A percentile compares a stretch with the other conserved stretches of the same genome.
phyloP scores from a whole-genome alignment of 2,113 vertebrate genomes.

The Sapajus apella region DNA sequence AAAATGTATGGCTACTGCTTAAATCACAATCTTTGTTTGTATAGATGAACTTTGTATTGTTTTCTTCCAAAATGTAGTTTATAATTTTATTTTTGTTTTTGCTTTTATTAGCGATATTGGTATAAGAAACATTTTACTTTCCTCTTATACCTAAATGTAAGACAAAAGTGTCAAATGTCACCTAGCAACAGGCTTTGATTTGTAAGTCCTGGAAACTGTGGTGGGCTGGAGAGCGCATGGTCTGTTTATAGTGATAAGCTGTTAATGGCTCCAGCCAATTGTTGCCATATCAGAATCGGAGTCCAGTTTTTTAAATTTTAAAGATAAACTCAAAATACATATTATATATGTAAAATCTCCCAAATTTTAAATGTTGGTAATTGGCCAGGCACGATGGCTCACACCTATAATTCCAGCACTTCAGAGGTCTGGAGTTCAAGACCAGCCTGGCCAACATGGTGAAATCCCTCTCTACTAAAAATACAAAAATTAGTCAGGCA shows the following conservation, averaged over 20 bases:
- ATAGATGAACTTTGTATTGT: background rate
- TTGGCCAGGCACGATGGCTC: no score
- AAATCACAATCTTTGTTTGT: conserved; percentile 39
- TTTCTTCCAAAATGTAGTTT: background rate
- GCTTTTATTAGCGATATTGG: background rate
- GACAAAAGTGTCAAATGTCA: background rate
- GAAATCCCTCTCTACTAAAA: no score
- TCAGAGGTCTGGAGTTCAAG: no score
- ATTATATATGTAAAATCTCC: background rate
- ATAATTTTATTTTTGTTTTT: background rate
- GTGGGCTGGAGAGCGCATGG: background rate
- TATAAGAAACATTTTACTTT: background rate
- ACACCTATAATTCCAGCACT: no score
- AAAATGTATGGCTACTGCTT: background rate
- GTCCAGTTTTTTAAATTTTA: background rate
- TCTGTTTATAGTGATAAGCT: background rate
- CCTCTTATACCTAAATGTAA: background rate
- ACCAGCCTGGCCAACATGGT: no score
- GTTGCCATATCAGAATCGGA: background rate
- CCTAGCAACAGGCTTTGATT: background rate
- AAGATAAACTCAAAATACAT: background rate
- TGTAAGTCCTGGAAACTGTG: background rate
- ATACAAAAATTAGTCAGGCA: no score
- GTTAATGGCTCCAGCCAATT: background rate
- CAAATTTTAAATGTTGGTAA: background rate